phyloP scores from a whole-genome alignment of 2,888 invertebrate species.

The Thera obeliscata region DNA sequence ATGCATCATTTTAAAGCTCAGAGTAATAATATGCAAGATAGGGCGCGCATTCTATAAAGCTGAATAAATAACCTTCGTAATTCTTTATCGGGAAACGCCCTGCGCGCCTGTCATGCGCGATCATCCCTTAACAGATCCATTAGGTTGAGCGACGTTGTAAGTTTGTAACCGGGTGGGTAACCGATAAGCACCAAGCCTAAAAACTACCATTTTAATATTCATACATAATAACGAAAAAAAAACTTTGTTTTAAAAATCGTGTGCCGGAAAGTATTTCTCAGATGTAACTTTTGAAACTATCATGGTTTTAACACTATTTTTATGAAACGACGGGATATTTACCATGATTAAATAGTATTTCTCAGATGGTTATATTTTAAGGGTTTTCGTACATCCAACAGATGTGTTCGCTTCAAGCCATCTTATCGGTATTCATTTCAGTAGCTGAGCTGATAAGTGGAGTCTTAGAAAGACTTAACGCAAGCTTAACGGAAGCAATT shows the following conservation, averaged over 20 bases:
- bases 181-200: not conserved
- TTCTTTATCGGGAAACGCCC: not conserved
- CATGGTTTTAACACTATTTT: no score
- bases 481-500: not conserved
- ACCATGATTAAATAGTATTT: no score
- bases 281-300: no score
- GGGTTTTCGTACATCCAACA: not conserved
- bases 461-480: not conserved
- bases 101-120: not conserved
- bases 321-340: no score
- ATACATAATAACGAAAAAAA: not conserved
- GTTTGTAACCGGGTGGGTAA: not conserved
- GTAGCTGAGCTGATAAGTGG: not conserved
- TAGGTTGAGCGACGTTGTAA: not conserved
- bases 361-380: no score
- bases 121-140: not conserved
- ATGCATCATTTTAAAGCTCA: slow-evolving; percentile 1
- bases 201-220: not conserved
- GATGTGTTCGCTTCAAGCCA: not conserved
- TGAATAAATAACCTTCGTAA: not conserved
- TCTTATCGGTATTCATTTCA: not conserved
- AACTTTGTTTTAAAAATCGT: not conserved
- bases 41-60: not conserved
- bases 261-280: not conserved
- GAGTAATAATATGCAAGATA: slow-evolving; percentile 16